A percentile compares a stretch with the other conserved stretches of the same genome.
phyloP scores from a whole-genome alignment of 1,140 invertebrate species.

The Patella vulgata region DNA sequence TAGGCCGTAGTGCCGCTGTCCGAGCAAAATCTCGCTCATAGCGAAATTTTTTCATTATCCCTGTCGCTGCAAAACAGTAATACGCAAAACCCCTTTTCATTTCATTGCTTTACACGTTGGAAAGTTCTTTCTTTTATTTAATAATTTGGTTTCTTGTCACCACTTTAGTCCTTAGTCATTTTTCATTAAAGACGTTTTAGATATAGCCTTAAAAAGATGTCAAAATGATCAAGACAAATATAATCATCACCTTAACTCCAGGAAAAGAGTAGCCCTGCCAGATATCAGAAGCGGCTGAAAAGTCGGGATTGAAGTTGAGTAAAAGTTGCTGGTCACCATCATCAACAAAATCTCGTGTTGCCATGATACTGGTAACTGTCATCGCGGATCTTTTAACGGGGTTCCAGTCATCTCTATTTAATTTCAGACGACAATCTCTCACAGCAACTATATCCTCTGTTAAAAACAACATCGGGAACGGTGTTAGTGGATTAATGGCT shows the following conservation, averaged over 20 bases:
- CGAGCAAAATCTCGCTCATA: too few species aligned
- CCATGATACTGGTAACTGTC: conserved; percentile 21
- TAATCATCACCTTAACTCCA: conserved; percentile 21
- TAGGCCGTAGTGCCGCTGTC: too few species aligned
- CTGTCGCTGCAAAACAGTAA: too few species aligned
- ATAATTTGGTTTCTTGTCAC: too few species aligned
- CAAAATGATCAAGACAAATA: neutral
- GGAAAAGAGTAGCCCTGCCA: conserved; percentile 21
- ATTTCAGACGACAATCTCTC: conserved; percentile 13
- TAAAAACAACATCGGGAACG: neutral
- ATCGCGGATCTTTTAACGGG: conserved; percentile 5
- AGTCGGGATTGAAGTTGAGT: conserved; percentile 22
- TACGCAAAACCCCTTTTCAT: too few species aligned
- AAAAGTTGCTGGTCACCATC: conserved; percentile 23
- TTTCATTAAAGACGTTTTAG: too few species aligned
- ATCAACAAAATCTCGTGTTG: conserved; percentile 27
- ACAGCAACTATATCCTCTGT: conserved; percentile 20
- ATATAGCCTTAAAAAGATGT: too few species aligned
- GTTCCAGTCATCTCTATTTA: conserved; percentile 13
- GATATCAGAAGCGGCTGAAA: conserved; percentile 9
- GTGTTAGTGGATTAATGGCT: conserved; percentile 14
- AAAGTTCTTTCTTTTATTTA: too few species aligned
- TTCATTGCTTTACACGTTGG: too few species aligned
- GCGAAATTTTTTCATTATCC: too few species aligned
- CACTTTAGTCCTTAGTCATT: too few species aligned